Evolutionary conservation across 1,140 invertebrate genomes (phyloP).

Genomic region (Drosophila fuyamai): DNA sequence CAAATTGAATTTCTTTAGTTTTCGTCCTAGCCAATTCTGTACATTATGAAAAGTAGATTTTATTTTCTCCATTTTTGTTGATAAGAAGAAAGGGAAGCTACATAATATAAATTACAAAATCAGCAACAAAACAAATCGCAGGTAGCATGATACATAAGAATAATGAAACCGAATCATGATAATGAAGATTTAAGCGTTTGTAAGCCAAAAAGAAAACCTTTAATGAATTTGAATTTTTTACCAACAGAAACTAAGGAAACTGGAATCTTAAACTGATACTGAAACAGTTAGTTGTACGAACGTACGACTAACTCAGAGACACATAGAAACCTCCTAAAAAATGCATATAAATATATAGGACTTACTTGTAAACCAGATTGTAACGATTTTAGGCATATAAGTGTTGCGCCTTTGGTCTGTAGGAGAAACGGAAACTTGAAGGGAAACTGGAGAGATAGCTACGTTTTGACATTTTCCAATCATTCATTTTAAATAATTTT

Average conservation of each 20-base stretch:
- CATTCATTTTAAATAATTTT: constrained; percentile 50
- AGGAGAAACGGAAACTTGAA: constrained; percentile 21
- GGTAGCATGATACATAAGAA: constrained; percentile 3
- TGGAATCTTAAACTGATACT: constrained; percentile 64
- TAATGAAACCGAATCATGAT: constrained; percentile 30
- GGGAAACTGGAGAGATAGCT: constrained; percentile 24
- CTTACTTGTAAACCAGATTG: constrained; percentile 65
- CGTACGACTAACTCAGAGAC: constrained; percentile 28
- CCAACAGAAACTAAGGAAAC: constrained; percentile 37
- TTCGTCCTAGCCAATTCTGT: constrained; percentile 22
- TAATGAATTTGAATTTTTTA: constrained; percentile 52
- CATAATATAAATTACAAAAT: constrained; percentile 30
- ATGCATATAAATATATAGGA: constrained; percentile 60
- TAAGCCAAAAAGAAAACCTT: constrained; percentile 51
- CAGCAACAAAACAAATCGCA: constrained; percentile 12
- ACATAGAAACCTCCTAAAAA: constrained; percentile 51
- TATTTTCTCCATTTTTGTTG: constrained; percentile 9
- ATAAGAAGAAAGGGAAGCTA: not conserved
- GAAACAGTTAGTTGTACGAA: constrained; percentile 45
- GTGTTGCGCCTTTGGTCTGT: constrained; percentile 69
- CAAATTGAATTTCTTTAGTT: constrained; percentile 24
- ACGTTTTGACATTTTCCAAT: constrained; percentile 34
- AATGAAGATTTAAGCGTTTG: constrained; percentile 28
- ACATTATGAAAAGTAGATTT: constrained; percentile 19
- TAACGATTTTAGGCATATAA: constrained; percentile 76